These are phyloP conservation scores for Melanocharis versteri DNA, from an alignment of 2,113 vertebrate species.

Conservation along the genomic window DNA sequence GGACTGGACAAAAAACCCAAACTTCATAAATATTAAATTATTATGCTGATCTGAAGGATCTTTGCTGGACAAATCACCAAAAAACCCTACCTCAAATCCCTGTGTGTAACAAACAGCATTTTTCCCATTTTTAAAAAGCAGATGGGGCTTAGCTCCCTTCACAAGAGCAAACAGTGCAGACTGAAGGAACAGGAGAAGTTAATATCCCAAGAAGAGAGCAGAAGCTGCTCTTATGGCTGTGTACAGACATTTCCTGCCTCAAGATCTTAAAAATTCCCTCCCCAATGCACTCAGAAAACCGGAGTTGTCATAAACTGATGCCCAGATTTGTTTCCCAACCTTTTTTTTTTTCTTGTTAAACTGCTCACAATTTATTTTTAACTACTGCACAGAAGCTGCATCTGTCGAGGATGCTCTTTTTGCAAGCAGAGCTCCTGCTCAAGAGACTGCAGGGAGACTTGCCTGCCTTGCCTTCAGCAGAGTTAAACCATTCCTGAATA, in stretches of 20 bases:
- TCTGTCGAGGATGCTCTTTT: slow-evolving; percentile 16
- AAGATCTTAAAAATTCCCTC: not conserved
- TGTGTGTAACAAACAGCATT: not conserved
- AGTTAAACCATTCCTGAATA: not conserved
- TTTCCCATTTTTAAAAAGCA: not conserved
- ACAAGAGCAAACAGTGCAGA: not conserved
- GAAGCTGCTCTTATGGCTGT: not conserved
- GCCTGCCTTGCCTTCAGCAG: not conserved
- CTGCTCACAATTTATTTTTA: slow-evolving; percentile 34
- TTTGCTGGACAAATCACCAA: not conserved
- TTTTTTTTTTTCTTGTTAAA: not conserved
- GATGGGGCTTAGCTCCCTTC: not conserved
- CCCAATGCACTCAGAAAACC: not conserved
- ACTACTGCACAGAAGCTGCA: slow-evolving; percentile 10
- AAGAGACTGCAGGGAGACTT: not conserved
- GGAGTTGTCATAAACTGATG: not conserved
- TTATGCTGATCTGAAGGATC: not conserved
- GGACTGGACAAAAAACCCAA: not conserved
- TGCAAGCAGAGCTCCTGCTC: not conserved
- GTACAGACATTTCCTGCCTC: not conserved
- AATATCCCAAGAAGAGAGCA: not conserved
- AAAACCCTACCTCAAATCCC: not conserved
- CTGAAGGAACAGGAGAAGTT: not conserved
- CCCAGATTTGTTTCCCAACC: slow-evolving; percentile 16
- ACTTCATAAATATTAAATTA: not conserved